phyloP scores from a whole-genome alignment of 2,113 vertebrate species.

The Cariama cristata region DNA sequence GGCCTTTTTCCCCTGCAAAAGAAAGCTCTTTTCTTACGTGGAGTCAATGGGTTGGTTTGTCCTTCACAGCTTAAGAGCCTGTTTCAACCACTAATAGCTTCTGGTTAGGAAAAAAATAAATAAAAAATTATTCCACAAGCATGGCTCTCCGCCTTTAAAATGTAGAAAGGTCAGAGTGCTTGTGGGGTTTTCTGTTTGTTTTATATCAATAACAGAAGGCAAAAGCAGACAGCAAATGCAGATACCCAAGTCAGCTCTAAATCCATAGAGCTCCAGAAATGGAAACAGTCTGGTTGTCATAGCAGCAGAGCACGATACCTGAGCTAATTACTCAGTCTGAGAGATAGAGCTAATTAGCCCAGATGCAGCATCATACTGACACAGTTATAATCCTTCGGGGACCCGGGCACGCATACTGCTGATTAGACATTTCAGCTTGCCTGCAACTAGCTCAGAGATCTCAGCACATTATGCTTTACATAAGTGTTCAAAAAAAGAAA shows the following conservation, averaged over 20 bases:
- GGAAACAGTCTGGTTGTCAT: conserved; percentile 60
- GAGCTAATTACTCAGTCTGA: conserved; percentile 59
- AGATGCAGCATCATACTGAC: conserved; percentile 41
- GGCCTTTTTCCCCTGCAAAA: background rate
- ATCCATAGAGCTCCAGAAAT: background rate
- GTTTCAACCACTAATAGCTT: conserved; percentile 25
- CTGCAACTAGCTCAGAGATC: background rate
- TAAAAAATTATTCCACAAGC: background rate
- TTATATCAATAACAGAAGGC: conserved; percentile 48
- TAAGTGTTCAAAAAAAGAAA: background rate
- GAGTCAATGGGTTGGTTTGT: background rate
- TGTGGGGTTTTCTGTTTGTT: background rate
- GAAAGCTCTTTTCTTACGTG: background rate
- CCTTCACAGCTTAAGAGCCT: conserved; percentile 3
- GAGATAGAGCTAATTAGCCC: conserved; percentile 56
- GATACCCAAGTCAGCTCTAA: background rate
- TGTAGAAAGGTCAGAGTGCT: background rate
- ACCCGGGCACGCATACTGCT: background rate
- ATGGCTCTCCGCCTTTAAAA: background rate
- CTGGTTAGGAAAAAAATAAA: background rate
- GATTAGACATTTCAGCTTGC: conserved; percentile 1
- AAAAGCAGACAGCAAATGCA: background rate
- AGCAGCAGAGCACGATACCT: conserved; percentile 54
- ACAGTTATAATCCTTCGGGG: conserved; percentile 50
- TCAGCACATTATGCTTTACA: accelerated